Conservation (phyloP, 2,797 vertebrate genomes). For the Cuculus canorus region DNA sequence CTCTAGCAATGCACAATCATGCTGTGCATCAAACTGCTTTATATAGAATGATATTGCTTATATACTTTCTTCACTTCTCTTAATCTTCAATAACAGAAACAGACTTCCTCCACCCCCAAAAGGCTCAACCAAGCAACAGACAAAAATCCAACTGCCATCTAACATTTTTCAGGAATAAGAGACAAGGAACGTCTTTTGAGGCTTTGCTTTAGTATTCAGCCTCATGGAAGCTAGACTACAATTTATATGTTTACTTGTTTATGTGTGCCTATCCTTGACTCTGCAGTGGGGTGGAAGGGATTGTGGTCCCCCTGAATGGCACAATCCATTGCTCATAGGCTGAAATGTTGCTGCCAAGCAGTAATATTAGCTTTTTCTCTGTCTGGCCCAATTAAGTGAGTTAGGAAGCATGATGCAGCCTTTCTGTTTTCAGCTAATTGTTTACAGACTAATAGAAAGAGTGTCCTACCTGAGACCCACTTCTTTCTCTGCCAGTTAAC, state of each 20-base stretch:
- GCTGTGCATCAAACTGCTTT: not conserved
- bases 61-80: not conserved
- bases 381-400: not conserved
- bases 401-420: not conserved
- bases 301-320: not conserved
- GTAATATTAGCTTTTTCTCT: not conserved
- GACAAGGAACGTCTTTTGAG: not conserved
- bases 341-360: not conserved
- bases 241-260: not conserved
- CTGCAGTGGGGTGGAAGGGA: not conserved
- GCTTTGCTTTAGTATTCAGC: not conserved
- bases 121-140: not conserved
- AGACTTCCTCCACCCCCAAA: accelerated
- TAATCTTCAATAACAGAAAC: not conserved
- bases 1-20: not conserved
- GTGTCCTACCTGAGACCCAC: not conserved
- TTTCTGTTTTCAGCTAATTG: not conserved
- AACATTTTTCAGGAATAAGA: not conserved
- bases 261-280: not conserved
- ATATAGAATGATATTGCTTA: not conserved
- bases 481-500: not conserved
- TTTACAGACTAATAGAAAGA: not conserved
- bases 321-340: not conserved
- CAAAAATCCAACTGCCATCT: not conserved
- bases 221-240: not conserved